Conservation (phyloP, 1,140 invertebrate genomes). For the Homarus americanus region DNA sequence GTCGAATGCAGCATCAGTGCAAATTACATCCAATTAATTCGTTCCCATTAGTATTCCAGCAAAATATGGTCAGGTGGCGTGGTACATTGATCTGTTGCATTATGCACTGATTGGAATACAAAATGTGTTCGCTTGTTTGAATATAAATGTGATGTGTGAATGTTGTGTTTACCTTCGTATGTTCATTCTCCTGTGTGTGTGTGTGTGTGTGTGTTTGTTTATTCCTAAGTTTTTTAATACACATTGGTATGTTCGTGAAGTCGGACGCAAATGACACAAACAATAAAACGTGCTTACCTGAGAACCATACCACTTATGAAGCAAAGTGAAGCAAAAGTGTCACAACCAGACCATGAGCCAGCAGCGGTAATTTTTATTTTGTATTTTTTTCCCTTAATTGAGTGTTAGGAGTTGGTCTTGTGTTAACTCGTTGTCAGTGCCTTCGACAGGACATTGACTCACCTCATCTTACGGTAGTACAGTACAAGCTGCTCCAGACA, state of each 20-base stretch:
- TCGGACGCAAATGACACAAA: neutral
- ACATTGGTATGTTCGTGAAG: neutral
- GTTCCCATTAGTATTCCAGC: neutral
- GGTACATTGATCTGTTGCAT: neutral
- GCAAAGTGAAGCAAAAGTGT: neutral
- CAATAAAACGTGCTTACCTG: neutral
- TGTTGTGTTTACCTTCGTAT: neutral
- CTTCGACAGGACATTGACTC: constrained; percentile 23
- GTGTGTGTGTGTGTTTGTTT: no score
- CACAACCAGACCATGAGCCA: neutral
- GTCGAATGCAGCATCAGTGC: no score
- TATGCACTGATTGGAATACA: neutral
- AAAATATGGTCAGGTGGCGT: neutral
- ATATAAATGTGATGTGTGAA: neutral
- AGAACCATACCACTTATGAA: neutral
- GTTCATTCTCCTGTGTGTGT: constrained; percentile 8
- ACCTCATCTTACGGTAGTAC: neutral
- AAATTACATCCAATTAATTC: neutral
- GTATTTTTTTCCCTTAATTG: no score
- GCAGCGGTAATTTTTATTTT: neutral
- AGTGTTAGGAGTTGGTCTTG: constrained; percentile 13
- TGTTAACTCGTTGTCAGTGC: constrained; percentile 31
- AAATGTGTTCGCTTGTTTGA: neutral
- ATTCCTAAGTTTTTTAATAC: neutral
- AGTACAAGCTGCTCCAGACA: neutral